phyloP scores from a whole-genome alignment of 37 sponge, comb jelly and placozoan species.

The Agelas oroides region DNA sequence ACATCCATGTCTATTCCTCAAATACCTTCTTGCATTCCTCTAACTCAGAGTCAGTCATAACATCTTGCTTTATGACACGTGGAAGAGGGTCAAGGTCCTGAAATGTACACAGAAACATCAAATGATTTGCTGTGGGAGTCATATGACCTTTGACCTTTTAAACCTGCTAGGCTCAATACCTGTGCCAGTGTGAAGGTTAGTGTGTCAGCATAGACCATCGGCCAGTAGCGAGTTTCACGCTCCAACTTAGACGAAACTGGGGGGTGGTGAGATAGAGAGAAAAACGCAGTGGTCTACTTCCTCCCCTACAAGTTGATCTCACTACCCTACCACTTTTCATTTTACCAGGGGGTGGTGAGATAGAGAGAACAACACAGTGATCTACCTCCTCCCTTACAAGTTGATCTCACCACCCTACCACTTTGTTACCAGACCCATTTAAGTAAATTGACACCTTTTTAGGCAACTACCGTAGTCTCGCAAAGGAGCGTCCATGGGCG shows the following conservation, averaged over 20 bases:
- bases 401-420: no score
- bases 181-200: slow-evolving; percentile 68
- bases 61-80: slow-evolving; percentile 15
- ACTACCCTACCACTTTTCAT: no score
- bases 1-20: no score
- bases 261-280: not conserved
- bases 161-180: not conserved
- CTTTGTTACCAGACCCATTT: no score
- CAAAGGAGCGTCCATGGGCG: no score
- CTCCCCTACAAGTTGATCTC: no score
- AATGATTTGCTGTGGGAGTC: not conserved
- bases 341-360: no score
- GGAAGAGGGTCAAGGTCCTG: slow-evolving; percentile 81
- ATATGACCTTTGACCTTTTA: not conserved
- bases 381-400: no score
- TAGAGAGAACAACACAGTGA: no score
- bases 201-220: slow-evolving; percentile 77
- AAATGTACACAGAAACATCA: not conserved
- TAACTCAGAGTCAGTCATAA: slow-evolving; percentile 50
- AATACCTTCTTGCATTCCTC: slow-evolving; percentile 67
- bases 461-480: no score
- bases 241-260: slow-evolving; percentile 71
- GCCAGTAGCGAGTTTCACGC: slow-evolving; percentile 79
- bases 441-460: no score
- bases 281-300: no score